A percentile compares a stretch with the other conserved stretches of the same genome.
Conservation (phyloP, 2,113 vertebrate species). For the Toxotes chatareus region DNA sequence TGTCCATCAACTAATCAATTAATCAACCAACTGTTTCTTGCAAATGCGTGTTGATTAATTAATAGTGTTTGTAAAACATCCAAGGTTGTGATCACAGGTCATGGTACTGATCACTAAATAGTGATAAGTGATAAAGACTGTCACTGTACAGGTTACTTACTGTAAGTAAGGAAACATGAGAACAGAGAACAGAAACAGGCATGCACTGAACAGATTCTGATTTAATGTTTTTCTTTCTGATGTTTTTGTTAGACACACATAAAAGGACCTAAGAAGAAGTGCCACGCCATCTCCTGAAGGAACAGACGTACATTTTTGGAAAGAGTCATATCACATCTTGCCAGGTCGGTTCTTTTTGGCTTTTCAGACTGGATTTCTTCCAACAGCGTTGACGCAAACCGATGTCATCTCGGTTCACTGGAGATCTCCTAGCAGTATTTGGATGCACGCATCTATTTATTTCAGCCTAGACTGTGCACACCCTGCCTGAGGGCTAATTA, state of each 20-base stretch:
- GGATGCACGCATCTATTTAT: conserved; percentile 59
- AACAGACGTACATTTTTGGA: not conserved
- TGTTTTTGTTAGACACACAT: conserved; percentile 24
- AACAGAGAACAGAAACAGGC: not conserved
- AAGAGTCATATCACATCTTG: conserved; percentile 25
- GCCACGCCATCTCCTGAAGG: not conserved
- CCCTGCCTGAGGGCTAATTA: conserved; percentile 64
- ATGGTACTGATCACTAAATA: not conserved
- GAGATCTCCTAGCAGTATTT: conserved; percentile 58
- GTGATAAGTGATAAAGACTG: not conserved
- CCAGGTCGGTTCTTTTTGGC: conserved; percentile 40
- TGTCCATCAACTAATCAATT: not conserved
- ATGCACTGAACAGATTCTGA: not conserved
- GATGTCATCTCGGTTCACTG: conserved; percentile 55
- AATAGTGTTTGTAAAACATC: not conserved
- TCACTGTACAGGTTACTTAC: not conserved
- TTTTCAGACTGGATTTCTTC: conserved; percentile 47
- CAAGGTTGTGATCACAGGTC: not conserved
- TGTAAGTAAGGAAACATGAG: not conserved
- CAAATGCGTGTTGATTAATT: not conserved
- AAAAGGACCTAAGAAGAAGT: not conserved
- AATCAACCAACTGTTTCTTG: not conserved
- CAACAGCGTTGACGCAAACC: conserved; percentile 42
- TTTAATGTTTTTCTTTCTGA: not conserved
- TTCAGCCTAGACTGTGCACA: conserved; percentile 53